These are phyloP conservation scores for Apostichopus parvimensis DNA, from an alignment of 35 echinoderm and acorn worm genomes.

Conservation along the genomic window DNA sequence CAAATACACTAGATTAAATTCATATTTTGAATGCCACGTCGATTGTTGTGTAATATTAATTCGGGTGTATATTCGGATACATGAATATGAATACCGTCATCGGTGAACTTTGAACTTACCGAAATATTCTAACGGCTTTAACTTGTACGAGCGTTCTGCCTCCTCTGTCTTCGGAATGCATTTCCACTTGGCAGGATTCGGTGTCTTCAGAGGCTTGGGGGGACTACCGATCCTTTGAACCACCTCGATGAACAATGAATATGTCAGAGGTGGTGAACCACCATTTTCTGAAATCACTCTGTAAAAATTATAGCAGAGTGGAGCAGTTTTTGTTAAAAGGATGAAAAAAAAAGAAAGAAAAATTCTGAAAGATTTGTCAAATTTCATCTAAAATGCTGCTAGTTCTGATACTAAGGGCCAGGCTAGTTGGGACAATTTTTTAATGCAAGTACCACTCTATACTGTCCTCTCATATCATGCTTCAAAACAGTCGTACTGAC, in stretches of 20 bases:
- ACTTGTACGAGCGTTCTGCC: background rate
- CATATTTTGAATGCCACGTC: too few species aligned
- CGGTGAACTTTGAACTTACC: background rate
- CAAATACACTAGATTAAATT: too few species aligned
- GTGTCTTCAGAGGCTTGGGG: conserved; percentile 45
- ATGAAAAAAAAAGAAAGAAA: background rate
- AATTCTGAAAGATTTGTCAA: background rate
- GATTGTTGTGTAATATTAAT: too few species aligned
- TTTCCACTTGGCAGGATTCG: conserved; percentile 20
- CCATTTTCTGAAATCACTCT: conserved; percentile 81
- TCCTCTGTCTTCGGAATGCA: background rate
- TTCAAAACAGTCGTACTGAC: too few species aligned
- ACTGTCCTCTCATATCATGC: too few species aligned
- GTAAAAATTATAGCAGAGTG: background rate
- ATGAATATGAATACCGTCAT: too few species aligned
- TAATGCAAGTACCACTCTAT: too few species aligned
- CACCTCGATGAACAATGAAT: conserved; percentile 70
- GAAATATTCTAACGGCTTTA: conserved; percentile 10
- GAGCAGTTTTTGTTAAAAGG: too few species aligned
- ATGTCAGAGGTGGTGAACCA: conserved; percentile 78
- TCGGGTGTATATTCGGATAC: too few species aligned
- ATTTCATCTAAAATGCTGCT: background rate
- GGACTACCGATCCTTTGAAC: conserved; percentile 65
- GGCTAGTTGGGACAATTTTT: too few species aligned
- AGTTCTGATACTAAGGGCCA: background rate